Evolutionary conservation across 1,140 invertebrate species (phyloP).

Genomic region (Halictus rubicundus): DNA sequence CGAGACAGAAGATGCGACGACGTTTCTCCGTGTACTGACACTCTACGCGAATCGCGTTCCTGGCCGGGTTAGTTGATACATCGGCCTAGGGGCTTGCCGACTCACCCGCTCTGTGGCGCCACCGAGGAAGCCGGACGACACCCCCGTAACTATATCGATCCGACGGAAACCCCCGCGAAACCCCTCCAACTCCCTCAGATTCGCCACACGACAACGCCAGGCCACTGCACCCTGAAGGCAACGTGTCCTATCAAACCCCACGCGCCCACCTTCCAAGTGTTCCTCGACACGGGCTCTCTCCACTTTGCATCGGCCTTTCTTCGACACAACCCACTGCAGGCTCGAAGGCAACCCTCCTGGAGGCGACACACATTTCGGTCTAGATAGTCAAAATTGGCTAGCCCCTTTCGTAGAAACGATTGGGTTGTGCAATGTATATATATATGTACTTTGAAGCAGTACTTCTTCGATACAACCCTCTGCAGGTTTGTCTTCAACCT

Average conservation of each 20-base stretch:
- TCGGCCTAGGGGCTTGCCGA: conserved; percentile 56
- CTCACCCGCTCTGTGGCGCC: conserved; percentile 69
- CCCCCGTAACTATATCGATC: conserved; percentile 77
- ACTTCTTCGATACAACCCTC: no score
- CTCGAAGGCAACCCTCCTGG: no score
- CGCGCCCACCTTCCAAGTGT: background rate
- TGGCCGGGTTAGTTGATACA: conserved; percentile 59
- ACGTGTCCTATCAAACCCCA: conserved; percentile 61
- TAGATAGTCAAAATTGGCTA: no score
- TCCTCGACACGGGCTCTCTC: no score
- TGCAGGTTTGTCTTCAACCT: no score
- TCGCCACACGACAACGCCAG: conserved; percentile 64
- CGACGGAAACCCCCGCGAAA: background rate
- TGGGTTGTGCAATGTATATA: no score
- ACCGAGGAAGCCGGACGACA: conserved; percentile 73
- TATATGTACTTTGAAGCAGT: no score
- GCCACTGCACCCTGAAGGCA: conserved; percentile 72
- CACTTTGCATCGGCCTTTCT: no score
- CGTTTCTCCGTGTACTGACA: conserved; percentile 60
- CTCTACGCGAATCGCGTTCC: conserved; percentile 46
- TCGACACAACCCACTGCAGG: no score
- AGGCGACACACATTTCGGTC: no score
- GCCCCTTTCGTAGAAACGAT: no score
- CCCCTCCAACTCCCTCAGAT: conserved; percentile 28
- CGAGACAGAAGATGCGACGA: conserved; percentile 29